Evolutionary conservation across 1,140 invertebrate genomes (phyloP).

Genomic region (Papilio dardanus): DNA sequence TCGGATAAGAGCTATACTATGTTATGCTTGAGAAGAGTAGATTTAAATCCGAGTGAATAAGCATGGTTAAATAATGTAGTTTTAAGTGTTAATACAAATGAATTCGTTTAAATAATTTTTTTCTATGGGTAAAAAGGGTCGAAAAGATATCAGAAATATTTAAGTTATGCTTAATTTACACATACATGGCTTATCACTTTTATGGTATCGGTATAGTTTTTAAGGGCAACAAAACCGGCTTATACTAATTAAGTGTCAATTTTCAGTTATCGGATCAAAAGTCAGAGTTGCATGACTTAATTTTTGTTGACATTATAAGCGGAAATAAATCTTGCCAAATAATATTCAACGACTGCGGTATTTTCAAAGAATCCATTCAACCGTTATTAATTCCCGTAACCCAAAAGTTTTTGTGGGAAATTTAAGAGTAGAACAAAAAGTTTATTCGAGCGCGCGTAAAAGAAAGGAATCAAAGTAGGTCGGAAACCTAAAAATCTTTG

Average conservation of each 20-base stretch:
- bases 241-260: background rate
- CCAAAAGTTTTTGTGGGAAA: constrained; percentile 21
- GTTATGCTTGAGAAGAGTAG: constrained; percentile 1
- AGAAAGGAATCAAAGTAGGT: constrained; percentile 20
- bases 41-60: background rate
- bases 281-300: background rate
- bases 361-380: constrained; percentile 16
- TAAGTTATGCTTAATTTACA: background rate
- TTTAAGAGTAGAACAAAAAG: constrained; percentile 20
- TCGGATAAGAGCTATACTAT: background rate
- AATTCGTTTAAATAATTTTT: no score
- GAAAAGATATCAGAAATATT: background rate
- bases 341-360: background rate
- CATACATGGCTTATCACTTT: background rate
- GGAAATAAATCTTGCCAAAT: background rate
- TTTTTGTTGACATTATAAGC: background rate
- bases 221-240: background rate
- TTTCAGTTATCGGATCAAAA: background rate
- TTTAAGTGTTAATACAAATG: background rate
- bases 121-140: background rate
- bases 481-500: constrained; percentile 4
- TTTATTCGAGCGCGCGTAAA: constrained; percentile 1
- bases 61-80: background rate
- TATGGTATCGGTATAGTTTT: constrained; percentile 5
- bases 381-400: constrained; percentile 15